Percentiles rank a stretch among this genome's conserved stretches.
Conservation (phyloP, 2,113 vertebrate species). For the Eclectus roratus region DNA sequence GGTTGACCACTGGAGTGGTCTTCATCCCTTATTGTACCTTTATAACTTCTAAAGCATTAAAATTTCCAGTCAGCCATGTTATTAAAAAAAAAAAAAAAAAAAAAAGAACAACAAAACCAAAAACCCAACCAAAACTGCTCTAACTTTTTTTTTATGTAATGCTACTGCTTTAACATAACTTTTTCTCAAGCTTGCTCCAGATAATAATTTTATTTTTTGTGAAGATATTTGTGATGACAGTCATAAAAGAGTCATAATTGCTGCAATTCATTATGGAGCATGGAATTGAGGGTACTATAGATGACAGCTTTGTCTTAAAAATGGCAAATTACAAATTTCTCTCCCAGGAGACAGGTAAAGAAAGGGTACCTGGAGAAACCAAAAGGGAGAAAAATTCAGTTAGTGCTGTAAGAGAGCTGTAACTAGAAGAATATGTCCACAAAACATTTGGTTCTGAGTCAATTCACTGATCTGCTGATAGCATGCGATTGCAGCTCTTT, state of each 20-base stretch:
- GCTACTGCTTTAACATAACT: neutral
- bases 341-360: neutral
- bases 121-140: neutral
- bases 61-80: neutral
- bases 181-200: neutral
- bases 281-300: neutral
- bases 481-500: neutral
- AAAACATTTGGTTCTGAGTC: neutral
- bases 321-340: neutral
- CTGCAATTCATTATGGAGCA: neutral
- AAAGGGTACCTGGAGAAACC: neutral
- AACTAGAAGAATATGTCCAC: neutral
- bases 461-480: neutral
- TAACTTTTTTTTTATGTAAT: neutral
- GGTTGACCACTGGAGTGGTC: neutral
- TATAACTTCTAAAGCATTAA: neutral
- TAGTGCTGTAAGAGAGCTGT: neutral
- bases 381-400: neutral
- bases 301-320: neutral
- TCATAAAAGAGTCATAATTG: neutral
- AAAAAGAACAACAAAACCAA: neutral
- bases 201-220: neutral
- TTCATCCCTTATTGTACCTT: neutral
- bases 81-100: neutral
- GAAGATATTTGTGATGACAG: neutral